phyloP scores from a whole-genome alignment of 2,888 invertebrate genomes.

The Drosophila lacicola region DNA sequence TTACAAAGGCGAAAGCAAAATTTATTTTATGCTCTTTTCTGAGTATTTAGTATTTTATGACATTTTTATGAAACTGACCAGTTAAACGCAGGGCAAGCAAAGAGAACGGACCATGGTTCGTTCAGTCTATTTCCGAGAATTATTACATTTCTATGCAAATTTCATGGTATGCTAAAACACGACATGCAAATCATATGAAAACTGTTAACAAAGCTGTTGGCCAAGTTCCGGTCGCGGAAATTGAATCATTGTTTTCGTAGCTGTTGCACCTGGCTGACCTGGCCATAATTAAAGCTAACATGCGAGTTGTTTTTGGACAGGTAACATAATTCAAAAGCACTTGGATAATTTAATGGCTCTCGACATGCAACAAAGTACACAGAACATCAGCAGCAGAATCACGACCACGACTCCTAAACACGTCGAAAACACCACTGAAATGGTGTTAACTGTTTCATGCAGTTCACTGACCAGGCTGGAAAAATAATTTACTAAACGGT shows the following conservation, averaged over 20 bases:
- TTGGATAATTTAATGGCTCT: slow-evolving; percentile 52
- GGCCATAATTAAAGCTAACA: slow-evolving; percentile 56
- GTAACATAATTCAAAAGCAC: slow-evolving; percentile 51
- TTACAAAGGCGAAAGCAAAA: not conserved
- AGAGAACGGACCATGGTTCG: not conserved
- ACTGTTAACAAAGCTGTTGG: slow-evolving; percentile 50
- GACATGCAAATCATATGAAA: slow-evolving; percentile 36
- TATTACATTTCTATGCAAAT: slow-evolving; percentile 45
- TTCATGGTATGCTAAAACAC: not conserved
- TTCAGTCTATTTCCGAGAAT: slow-evolving; percentile 2
- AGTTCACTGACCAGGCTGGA: slow-evolving; percentile 60
- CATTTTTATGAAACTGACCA: slow-evolving; percentile 3
- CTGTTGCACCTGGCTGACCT: slow-evolving; percentile 24
- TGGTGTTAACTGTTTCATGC: slow-evolving; percentile 32
- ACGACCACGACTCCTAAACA: not conserved
- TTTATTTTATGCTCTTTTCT: slow-evolving; percentile 6
- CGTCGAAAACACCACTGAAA: slow-evolving; percentile 9
- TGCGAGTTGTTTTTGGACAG: slow-evolving; percentile 46
- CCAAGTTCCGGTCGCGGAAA: slow-evolving; percentile 59
- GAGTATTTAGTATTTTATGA: slow-evolving; percentile 3
- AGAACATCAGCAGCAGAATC: not conserved
- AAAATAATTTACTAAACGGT: not conserved
- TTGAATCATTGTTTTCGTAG: slow-evolving; percentile 57
- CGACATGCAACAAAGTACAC: slow-evolving; percentile 63
- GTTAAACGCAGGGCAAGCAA: not conserved